phyloP scores from a whole-genome alignment of 2,113 vertebrate species.

The Protomyctophum bolini region DNA sequence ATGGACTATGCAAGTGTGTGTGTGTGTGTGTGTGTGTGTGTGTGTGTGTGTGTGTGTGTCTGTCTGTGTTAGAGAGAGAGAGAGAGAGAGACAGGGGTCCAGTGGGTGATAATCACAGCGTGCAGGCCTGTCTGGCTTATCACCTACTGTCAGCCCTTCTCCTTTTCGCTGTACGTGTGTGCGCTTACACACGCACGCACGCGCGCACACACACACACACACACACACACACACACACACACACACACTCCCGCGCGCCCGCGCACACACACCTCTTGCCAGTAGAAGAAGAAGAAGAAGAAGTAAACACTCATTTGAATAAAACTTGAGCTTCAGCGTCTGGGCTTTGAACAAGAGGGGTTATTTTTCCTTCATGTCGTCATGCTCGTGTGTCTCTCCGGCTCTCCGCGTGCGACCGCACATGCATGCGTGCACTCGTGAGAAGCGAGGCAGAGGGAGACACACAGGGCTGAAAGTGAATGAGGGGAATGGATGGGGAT shows the following conservation, averaged over 20 bases:
- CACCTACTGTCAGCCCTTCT: conserved; percentile 98
- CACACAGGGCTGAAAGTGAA: conserved; percentile 12
- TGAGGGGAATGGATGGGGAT: conserved; percentile 50
- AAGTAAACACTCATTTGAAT: conserved; percentile 98
- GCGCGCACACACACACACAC: conserved; percentile 64
- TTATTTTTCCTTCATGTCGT: conserved; percentile 76
- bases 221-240: conserved; percentile 22
- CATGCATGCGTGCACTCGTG: conserved; percentile 22
- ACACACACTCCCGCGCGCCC: background rate
- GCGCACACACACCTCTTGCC: conserved; percentile 89
- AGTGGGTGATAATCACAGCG: conserved; percentile 80
- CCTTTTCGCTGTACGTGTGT: conserved; percentile 89
- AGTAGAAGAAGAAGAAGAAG: conserved; percentile 98
- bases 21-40: conserved; percentile 44
- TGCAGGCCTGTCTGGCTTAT: conserved; percentile 96
- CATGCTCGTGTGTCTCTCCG: conserved; percentile 40
- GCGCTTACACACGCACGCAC: conserved; percentile 61
- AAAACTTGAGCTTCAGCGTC: conserved; percentile 92
- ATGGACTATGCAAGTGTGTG: conserved; percentile 52
- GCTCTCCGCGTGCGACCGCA: conserved; percentile 23
- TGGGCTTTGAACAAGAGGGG: conserved; percentile 92
- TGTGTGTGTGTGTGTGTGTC: conserved; percentile 28
- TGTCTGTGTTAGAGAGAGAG: background rate
- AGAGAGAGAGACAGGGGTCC: conserved; percentile 69
- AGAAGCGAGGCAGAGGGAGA: conserved; percentile 6